Evolutionary conservation across 2,113 vertebrate genomes (phyloP).

Genomic region (Pelodiscus sinensis): DNA sequence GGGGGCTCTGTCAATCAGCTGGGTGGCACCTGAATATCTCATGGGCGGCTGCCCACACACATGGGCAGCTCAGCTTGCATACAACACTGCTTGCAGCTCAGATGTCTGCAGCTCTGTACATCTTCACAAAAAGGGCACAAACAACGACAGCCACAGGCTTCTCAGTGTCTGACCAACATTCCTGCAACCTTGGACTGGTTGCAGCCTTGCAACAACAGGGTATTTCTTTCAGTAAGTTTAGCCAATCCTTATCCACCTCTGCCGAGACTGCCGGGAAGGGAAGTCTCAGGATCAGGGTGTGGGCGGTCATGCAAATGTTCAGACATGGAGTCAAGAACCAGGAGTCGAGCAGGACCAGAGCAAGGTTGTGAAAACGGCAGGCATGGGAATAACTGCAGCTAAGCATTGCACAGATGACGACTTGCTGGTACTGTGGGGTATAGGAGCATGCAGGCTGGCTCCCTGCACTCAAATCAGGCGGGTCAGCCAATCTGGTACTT

Average conservation of each 20-base stretch:
- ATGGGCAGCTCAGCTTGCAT: no score
- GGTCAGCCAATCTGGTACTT: background rate
- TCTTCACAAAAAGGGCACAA: background rate
- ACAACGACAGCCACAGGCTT: background rate
- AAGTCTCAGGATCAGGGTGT: background rate
- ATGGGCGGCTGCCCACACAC: no score
- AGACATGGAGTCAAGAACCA: background rate
- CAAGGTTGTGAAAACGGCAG: background rate
- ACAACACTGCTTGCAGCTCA: background rate
- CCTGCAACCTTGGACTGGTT: no score
- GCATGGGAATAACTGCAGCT: background rate
- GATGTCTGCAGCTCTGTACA: background rate
- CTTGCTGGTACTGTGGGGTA: background rate
- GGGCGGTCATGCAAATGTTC: background rate
- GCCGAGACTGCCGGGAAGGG: background rate
- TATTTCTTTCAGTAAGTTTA: background rate
- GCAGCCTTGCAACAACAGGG: background rate
- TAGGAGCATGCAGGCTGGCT: background rate
- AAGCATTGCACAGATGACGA: background rate
- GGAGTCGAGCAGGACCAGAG: background rate
- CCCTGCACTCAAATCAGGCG: background rate
- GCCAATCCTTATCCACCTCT: background rate
- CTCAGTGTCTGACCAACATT: background rate
- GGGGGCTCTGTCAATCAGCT: no score
- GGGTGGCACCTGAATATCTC: no score